phyloP scores from a whole-genome alignment of 2,797 vertebrate genomes.

The Argyrosomus regius region DNA sequence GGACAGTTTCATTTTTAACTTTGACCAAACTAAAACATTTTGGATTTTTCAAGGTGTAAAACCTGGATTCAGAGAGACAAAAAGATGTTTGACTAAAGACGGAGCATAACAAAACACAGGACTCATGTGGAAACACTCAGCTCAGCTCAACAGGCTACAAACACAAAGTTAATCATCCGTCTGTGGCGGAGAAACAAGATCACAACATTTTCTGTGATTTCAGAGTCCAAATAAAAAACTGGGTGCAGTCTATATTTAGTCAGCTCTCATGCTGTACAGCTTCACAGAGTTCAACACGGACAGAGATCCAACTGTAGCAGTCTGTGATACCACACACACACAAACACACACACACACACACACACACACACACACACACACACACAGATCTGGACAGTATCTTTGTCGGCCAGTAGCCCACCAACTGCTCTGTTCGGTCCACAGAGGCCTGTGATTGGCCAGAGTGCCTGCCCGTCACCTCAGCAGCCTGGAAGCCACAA shows the following conservation, averaged over 20 bases:
- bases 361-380: slow-evolving; percentile 9
- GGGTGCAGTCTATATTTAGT: slow-evolving; percentile 24
- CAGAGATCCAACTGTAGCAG: slow-evolving; percentile 28
- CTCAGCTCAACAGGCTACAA: not conserved
- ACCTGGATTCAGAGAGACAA: no score
- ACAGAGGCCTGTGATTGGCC: slow-evolving; percentile 28
- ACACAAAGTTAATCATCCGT: not conserved
- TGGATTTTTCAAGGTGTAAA: no score
- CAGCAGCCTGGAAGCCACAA: not conserved
- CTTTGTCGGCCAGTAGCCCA: slow-evolving; percentile 13
- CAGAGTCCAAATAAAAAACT: not conserved
- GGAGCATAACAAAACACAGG: no score
- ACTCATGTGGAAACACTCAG: not conserved
- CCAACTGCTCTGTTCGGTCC: slow-evolving; percentile 37
- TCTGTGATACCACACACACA: slow-evolving; percentile 37
- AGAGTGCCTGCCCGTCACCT: slow-evolving; percentile 25
- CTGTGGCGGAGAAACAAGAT: not conserved
- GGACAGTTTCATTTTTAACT: no score
- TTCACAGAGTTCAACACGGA: slow-evolving; percentile 2
- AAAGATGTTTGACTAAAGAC: no score
- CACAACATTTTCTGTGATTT: not conserved
- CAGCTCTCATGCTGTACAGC: slow-evolving; percentile 22
- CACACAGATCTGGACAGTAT: slow-evolving; percentile 11
- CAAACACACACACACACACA: slow-evolving; percentile 1
- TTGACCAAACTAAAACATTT: no score